Evolutionary conservation across 2,797 vertebrate genomes (phyloP), one percentile per base, ranked within the genome.

Genomic region (Chaetophractus vellerosus): DNA sequence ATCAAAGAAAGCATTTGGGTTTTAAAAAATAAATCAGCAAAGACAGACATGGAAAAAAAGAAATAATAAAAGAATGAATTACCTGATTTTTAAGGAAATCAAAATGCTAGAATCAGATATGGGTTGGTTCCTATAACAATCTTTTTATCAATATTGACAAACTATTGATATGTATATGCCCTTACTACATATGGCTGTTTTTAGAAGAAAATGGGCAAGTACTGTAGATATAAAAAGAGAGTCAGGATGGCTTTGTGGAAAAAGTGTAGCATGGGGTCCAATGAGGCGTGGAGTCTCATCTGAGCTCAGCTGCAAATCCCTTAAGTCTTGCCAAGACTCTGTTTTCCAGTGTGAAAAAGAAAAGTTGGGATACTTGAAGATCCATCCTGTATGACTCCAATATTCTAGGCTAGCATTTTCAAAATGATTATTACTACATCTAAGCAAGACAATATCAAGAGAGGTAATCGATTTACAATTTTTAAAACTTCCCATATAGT

Each of bases 101-200:
- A 68, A 95, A 91, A 83, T 21, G 52, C 86, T 66, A 92, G 48
- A 50, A 69, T 33, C 86, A 71, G 92, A 88, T 2, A 14, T 75
- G 8, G 31, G 8, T 24, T 87, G 55, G 24, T 10, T n/a, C 36
- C 50, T 12, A 21, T 0, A 14, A 36, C 36, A 31, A 81, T 24
- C 9, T 76, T 72, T 26, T 41, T 2, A 14, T 41, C 76, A 28
- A 16, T n/a, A 50, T 50, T 85, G 36, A 84, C 50, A 24, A 71
- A 45, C 4, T 33, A 52, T 19, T 48, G 6, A 48, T 15, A 31
- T 14, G 8, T 26, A 38, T 38, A 4, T 41, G 41, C 23, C 82
- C 79, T 88, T 48, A 24, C 31, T 28, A 68, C 38, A n/a, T 10
- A 59, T 14, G 28, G 24, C 5, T 76, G 59, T 48, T 52, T 52